Conservation (phyloP, 2,888 invertebrate genomes). For the Hypomecis atomaria region DNA sequence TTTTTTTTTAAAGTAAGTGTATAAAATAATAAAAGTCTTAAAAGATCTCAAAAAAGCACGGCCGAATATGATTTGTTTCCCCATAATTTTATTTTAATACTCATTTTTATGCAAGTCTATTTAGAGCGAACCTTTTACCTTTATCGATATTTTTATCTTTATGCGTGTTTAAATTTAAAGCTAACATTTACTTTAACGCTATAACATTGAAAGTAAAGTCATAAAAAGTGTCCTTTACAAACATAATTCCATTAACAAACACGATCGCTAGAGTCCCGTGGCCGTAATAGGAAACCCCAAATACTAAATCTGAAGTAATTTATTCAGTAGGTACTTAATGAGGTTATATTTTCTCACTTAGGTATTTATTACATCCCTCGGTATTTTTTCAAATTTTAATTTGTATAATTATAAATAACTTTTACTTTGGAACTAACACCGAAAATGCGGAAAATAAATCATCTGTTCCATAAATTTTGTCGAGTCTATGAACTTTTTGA, state of each 20-base stretch:
- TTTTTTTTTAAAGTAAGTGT: neutral
- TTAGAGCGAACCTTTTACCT: constrained; percentile 9
- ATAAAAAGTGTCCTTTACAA: constrained; percentile 45
- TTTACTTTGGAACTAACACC: too few relatives aligned
- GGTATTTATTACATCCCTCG: too few relatives aligned
- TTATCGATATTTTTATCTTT: constrained; percentile 26
- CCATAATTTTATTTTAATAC: neutral
- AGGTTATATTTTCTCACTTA: neutral
- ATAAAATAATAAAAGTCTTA: too few relatives aligned
- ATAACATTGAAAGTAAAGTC: constrained; percentile 40
- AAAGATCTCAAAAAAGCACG: too few relatives aligned
- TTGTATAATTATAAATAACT: too few relatives aligned
- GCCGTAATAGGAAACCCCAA: constrained; percentile 17
- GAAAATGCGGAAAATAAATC: too few relatives aligned
- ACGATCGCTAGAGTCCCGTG: constrained; percentile 29
- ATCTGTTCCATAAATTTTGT: too few relatives aligned
- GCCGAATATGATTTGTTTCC: too few relatives aligned
- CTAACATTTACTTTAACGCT: constrained; percentile 39
- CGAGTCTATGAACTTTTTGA: too few relatives aligned
- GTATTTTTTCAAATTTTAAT: too few relatives aligned
- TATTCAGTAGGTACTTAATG: constrained; percentile 11
- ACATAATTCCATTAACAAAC: constrained; percentile 40
- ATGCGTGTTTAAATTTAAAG: constrained; percentile 33
- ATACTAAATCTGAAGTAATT: constrained; percentile 4
- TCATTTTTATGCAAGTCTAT: constrained; percentile 5